Percentiles rank a stretch among this genome's conserved stretches.
Conservation (phyloP, 2,113 vertebrate species). For the Astur gentilis region DNA sequence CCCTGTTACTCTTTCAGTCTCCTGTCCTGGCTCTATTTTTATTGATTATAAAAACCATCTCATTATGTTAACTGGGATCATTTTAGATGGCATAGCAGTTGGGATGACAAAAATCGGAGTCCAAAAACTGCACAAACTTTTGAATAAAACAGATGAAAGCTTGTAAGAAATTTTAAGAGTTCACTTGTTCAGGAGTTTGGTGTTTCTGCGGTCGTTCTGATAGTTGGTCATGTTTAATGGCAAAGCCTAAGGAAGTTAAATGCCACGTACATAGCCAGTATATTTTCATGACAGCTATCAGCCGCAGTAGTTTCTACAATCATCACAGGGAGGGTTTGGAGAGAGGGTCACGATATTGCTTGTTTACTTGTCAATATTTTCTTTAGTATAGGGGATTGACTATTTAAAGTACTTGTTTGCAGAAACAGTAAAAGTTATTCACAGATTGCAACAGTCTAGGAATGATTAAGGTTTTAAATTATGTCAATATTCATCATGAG, state of each 20-base stretch:
- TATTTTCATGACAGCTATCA: background rate
- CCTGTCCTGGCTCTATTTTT: background rate
- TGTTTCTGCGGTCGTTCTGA: background rate
- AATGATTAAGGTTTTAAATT: background rate
- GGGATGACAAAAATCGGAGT: background rate
- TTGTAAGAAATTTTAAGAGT: background rate
- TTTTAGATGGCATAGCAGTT: background rate
- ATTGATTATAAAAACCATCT: background rate
- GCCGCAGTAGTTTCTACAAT: background rate
- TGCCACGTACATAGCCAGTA: rapidly evolving
- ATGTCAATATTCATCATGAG: background rate
- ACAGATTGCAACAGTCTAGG: background rate
- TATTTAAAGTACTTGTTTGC: background rate
- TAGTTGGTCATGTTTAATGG: background rate
- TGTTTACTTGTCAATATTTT: background rate
- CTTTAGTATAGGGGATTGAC: background rate
- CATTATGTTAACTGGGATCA: background rate
- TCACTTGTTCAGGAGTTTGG: background rate
- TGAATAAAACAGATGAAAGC: background rate
- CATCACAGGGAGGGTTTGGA: background rate
- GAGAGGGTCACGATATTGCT: background rate
- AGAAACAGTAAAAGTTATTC: background rate
- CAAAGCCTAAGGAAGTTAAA: background rate
- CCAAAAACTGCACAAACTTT: background rate
- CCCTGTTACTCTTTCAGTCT: background rate